A percentile compares a stretch with the other conserved stretches of the same genome.
Conservation (phyloP, 2,797 vertebrate genomes). For the Cryptoblepharus egeriae region DNA sequence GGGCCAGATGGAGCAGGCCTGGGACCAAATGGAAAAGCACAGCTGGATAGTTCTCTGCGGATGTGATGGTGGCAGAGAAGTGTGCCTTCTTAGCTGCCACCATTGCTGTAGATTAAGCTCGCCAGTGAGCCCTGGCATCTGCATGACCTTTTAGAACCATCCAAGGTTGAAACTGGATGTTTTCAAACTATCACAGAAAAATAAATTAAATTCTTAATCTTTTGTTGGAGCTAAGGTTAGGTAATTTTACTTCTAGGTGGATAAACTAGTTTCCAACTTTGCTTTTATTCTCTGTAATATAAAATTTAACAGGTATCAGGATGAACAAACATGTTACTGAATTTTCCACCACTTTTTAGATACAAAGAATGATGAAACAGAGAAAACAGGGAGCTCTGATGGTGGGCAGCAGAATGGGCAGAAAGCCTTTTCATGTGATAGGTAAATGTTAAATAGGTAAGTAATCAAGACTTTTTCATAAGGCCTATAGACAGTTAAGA, state of each 20-base stretch:
- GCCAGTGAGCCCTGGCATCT: too few species aligned
- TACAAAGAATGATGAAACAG: background rate
- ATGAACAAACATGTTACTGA: background rate
- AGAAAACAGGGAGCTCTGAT: conserved; percentile 16
- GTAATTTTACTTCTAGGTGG: background rate
- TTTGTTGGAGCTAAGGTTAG: background rate
- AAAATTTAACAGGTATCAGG: conserved; percentile 24
- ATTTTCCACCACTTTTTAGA: conserved; percentile 26
- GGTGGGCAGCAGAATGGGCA: background rate
- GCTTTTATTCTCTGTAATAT: background rate
- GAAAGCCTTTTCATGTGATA: background rate
- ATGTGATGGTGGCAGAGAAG: too few species aligned
- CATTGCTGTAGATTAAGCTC: too few species aligned
- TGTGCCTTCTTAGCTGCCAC: too few species aligned
- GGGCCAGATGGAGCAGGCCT: too few species aligned
- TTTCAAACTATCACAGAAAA: background rate
- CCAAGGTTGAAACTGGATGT: background rate
- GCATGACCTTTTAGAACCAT: too few species aligned
- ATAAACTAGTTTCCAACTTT: conserved; percentile 22
- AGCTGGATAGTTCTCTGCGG: too few species aligned
- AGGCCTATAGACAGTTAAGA: background rate
- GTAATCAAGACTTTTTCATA: background rate
- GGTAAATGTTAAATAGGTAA: background rate
- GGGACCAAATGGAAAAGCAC: too few species aligned
- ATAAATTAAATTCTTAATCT: background rate